These are phyloP conservation scores for Alcedo atthis DNA, from an alignment of 2,797 vertebrate species.

Conservation along the genomic window DNA sequence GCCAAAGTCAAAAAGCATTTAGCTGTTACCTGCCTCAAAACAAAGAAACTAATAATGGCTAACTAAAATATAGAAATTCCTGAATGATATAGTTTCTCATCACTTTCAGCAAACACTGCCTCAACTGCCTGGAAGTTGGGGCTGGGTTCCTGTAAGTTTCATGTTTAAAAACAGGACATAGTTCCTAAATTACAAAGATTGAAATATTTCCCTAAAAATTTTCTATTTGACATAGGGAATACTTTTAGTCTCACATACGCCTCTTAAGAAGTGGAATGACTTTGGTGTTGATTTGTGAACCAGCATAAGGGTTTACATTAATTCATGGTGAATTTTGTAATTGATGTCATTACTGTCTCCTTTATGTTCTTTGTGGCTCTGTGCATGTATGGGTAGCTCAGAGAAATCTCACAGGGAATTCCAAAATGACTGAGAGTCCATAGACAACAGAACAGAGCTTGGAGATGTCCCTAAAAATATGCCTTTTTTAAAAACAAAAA, in stretches of 20 bases:
- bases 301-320: neutral
- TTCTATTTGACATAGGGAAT: neutral
- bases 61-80: neutral
- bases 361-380: slow-evolving; percentile 35
- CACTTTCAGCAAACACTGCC: neutral
- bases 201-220: neutral
- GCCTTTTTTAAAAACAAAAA: neutral
- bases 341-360: slow-evolving; percentile 20
- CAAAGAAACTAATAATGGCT: neutral
- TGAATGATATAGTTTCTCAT: neutral
- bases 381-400: neutral
- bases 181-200: neutral
- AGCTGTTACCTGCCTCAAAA: neutral
- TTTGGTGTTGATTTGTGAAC: slow-evolving; percentile 54
- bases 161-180: neutral
- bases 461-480: neutral
- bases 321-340: slow-evolving; percentile 41
- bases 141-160: neutral
- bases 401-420: neutral
- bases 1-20: neutral
- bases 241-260: neutral
- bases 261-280: neutral
- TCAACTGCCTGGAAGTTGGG: neutral
- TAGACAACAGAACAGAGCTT: neutral
- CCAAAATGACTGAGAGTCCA: neutral